phyloP scores from a whole-genome alignment of 2,797 vertebrate species.

The Alcedo quadribrachys region DNA sequence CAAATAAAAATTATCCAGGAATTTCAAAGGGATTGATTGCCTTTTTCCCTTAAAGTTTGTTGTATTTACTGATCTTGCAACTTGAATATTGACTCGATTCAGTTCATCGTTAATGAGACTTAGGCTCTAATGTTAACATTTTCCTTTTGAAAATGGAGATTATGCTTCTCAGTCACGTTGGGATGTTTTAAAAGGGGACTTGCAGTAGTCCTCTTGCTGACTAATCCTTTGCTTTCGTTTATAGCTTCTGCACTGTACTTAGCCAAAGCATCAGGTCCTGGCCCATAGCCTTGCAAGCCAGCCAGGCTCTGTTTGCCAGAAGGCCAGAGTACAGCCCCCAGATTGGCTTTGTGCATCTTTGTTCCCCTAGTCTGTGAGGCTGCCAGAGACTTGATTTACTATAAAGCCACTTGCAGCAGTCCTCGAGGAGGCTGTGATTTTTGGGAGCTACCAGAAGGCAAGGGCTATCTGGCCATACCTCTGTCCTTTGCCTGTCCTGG shows the following conservation, averaged over 20 bases:
- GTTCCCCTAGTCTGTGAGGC: not conserved
- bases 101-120: not conserved
- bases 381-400: not conserved
- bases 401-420: not conserved
- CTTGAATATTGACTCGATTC: not conserved
- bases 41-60: not conserved
- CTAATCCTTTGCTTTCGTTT: slow-evolving; percentile 5
- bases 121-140: not conserved
- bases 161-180: not conserved
- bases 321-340: not conserved
- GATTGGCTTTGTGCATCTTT: not conserved
- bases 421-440: not conserved
- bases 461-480: not conserved
- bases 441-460: not conserved
- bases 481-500: not conserved
- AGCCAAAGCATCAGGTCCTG: not conserved
- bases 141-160: slow-evolving; percentile 1
- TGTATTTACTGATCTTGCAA: not conserved
- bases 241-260: not conserved
- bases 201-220: not conserved
- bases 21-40: not conserved
- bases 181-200: not conserved
- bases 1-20: not conserved
- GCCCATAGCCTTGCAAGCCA: not conserved
- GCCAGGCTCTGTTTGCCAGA: not conserved